Evolutionary conservation across 2,888 invertebrate genomes (phyloP).

Genomic region (Tenthredo amoena): DNA sequence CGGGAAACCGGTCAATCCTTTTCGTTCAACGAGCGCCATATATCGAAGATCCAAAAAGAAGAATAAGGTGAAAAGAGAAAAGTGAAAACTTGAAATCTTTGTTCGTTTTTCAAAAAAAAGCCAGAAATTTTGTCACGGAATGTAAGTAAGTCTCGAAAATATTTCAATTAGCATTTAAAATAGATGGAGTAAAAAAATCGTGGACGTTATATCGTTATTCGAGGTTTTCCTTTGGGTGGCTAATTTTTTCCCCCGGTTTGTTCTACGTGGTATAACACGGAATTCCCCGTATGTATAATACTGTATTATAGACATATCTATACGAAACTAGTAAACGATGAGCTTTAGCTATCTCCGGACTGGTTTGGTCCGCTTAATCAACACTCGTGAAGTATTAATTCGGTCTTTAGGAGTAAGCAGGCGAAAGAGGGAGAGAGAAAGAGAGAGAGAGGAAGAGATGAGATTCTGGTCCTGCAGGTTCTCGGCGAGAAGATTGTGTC

Average conservation of each 20-base stretch:
- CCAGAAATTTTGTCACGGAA: no score
- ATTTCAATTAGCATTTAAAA: no score
- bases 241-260: no score
- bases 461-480: background rate
- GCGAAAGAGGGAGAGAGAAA: background rate
- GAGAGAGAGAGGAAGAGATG: background rate
- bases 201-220: no score
- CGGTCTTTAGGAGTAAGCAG: background rate
- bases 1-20: slow-evolving; percentile 29
- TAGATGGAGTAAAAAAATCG: no score
- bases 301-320: background rate
- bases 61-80: background rate
- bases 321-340: background rate
- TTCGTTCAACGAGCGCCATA: background rate
- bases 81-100: background rate
- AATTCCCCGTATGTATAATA: background rate
- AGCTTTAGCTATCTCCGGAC: background rate
- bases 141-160: no score
- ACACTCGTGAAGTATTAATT: slow-evolving; percentile 29
- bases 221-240: no score
- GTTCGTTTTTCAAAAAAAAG: no score
- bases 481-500: slow-evolving; percentile 12
- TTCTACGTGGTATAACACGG: background rate
- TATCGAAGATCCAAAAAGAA: background rate
- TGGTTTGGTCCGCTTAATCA: slow-evolving; percentile 9